Evolutionary conservation across 2,888 invertebrate genomes (phyloP).

Genomic region (Trileptium ribeirensis): DNA sequence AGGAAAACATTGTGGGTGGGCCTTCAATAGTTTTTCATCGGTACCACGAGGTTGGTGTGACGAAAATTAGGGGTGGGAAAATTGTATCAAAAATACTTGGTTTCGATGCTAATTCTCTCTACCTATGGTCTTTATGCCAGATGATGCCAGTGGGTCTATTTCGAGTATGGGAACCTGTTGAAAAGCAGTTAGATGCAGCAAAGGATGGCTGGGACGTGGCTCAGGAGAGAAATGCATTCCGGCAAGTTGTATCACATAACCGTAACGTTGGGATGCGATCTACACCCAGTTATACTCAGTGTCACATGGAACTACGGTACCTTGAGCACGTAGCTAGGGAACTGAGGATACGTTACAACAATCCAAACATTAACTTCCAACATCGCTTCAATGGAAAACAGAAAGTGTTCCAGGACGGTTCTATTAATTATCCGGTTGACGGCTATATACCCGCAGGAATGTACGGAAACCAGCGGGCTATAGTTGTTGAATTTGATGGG

Average conservation of each 20-base stretch:
- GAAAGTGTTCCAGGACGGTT: not conserved
- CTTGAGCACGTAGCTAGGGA: no score
- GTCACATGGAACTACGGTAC: no score
- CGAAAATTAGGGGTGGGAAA: conserved; percentile 4
- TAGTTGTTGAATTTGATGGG: conserved; percentile 1
- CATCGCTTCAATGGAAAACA: conserved; percentile 5
- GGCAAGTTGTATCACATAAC: no score
- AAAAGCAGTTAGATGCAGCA: no score
- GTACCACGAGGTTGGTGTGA: conserved; percentile 12
- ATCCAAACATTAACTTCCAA: not conserved
- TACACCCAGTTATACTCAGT: no score
- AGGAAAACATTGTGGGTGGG: not conserved
- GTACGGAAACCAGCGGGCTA: not conserved
- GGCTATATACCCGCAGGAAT: not conserved
- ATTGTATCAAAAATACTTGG: conserved; percentile 15
- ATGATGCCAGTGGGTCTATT: conserved; percentile 25
- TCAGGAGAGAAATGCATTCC: no score
- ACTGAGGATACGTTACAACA: not conserved
- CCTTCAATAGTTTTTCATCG: conserved; percentile 5
- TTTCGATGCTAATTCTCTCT: conserved; percentile 28
- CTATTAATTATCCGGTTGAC: not conserved
- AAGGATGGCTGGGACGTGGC: no score
- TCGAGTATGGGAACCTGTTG: no score
- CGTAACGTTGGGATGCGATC: no score
- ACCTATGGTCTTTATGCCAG: conserved; percentile 24